phyloP scores from a whole-genome alignment of 2,797 vertebrate genomes.

The Trachops cirrhosus region DNA sequence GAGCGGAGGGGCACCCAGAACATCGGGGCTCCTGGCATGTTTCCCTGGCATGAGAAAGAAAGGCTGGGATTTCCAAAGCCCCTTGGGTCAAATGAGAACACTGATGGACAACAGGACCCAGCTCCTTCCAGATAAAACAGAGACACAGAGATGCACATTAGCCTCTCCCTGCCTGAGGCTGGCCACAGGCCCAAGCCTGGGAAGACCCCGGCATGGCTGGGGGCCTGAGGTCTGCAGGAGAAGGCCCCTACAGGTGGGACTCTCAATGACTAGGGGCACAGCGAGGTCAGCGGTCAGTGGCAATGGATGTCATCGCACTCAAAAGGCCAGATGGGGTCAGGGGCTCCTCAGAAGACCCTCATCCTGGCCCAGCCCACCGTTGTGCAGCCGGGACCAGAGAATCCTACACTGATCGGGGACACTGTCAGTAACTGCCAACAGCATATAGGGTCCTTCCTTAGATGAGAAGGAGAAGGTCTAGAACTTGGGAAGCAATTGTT shows the following conservation, averaged over 20 bases:
- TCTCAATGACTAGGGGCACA: background rate
- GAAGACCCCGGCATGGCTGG: background rate
- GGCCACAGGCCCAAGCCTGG: background rate
- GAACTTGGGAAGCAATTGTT: background rate
- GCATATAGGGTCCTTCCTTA: no score
- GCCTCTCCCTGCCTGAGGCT: background rate
- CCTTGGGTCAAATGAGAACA: background rate
- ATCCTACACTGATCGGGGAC: background rate
- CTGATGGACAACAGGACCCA: no score
- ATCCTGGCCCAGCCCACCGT: no score
- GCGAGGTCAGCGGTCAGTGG: background rate
- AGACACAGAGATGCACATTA: background rate
- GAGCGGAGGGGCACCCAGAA: background rate
- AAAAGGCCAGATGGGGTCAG: background rate
- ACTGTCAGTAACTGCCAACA: background rate
- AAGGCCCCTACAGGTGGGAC: background rate
- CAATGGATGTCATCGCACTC: background rate
- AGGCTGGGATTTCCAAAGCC: background rate
- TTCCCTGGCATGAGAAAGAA: background rate
- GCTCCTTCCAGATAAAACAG: background rate
- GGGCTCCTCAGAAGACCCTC: background rate
- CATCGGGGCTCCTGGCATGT: background rate
- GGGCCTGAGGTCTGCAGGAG: background rate
- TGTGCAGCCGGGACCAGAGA: background rate
- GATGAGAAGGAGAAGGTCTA: background rate